Percentiles rank a stretch among this genome's conserved stretches.
Evolutionary conservation across 2,113 vertebrate genomes (phyloP).

Genomic region (western clawed frog (Xenopus tropicalis)): UCB_Xtro_10.0 CM004447.2:12258501-12259000

Average conservation of each 20-base stretch:
- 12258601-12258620: no score
- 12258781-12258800: slow-evolving; percentile 78
- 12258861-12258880: slow-evolving; percentile 76
- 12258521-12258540: no score
- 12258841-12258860: slow-evolving; percentile 86
- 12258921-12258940: no score
- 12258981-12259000: background rate
- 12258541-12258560: no score
- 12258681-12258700: slow-evolving; percentile 46
- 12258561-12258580: no score
- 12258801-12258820: slow-evolving; percentile 98
- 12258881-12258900: slow-evolving; percentile 74
- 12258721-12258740: slow-evolving; percentile 60
- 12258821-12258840: slow-evolving; percentile 87
- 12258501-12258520: no score
- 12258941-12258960: no score
- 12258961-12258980: background rate
- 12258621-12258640: no score
- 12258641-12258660: background rate
- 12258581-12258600: no score
- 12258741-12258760: slow-evolving; percentile 75
- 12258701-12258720: slow-evolving; percentile 49
- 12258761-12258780: slow-evolving; percentile 82
- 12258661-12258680: slow-evolving; percentile 39
- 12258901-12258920: slow-evolving; percentile 62